Conservation (phyloP, 2,113 vertebrate genomes). For the Tilapia sparmanii region DNA sequence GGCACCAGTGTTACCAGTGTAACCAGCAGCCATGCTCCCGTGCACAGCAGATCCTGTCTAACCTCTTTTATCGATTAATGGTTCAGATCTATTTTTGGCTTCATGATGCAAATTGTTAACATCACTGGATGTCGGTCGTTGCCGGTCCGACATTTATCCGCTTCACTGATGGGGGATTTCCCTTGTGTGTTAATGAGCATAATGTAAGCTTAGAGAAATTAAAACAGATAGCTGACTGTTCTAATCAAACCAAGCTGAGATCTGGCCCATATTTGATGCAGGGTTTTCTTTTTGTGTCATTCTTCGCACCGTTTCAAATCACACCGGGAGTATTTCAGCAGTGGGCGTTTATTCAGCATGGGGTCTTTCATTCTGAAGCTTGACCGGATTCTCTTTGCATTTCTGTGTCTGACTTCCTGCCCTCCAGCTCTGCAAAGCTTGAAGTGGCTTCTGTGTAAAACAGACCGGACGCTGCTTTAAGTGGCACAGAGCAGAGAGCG, state of each 20-base stretch:
- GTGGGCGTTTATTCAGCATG: neutral
- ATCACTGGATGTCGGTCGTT: neutral
- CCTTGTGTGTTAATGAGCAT: neutral
- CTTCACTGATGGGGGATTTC: neutral
- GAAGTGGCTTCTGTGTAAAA: neutral
- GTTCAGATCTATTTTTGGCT: neutral
- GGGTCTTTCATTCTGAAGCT: neutral
- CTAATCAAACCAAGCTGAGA: too few relatives aligned
- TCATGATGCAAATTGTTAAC: neutral
- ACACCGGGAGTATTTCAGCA: neutral
- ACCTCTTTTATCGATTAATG: neutral
- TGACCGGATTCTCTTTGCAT: neutral
- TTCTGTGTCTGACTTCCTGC: neutral
- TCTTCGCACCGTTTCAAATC: neutral
- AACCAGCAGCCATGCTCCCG: neutral
- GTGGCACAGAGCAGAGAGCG: neutral
- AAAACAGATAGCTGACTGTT: accelerated
- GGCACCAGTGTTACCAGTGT: neutral
- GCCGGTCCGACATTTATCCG: neutral
- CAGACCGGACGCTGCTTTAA: neutral
- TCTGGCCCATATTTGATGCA: neutral
- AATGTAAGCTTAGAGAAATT: accelerated
- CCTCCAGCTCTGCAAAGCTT: neutral
- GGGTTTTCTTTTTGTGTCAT: neutral
- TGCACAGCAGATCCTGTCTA: neutral